Base-by-base conservation (phyloP, 2,797 vertebrate species). In the Phoeniculus purpureus region DNA sequence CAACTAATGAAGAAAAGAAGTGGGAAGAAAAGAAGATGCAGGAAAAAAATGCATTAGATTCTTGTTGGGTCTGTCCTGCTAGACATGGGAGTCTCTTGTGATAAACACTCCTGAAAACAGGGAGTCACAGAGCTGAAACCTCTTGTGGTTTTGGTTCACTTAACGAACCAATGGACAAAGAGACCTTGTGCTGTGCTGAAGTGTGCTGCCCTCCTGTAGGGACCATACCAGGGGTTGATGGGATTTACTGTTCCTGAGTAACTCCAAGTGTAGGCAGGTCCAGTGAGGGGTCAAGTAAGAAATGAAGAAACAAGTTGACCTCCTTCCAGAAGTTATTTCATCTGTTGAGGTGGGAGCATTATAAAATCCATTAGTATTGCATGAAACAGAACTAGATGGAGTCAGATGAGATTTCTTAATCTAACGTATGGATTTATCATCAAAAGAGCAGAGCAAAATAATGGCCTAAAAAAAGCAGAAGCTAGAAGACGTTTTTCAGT, bases 91-190 rank as follows among this genome's bases (percentile, higher is more conserved):
- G 10, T 94, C 58, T 84, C 23, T 76, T 90, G 93, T 94, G 68
- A 75, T 95, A 92, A 96, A 95, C 31, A 3, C 48, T 94, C 74
- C 76, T 93, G 82, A 96, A 97, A 93, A 37, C 81, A 70, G 79
- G n/a, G 52, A 79, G 71, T 76, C 75, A n/a, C 13, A 89, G 93
- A 72, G 67, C 86, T 96, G 85, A 85, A 95, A 54, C 70, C 23
- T 90, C 54, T 95, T 91, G 83, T 47, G 52, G 73, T 82, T 93
- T 81, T 59, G 52, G 56, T 52, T 67, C 82, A 17, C 86, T 91
- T 94, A 93, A 78, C 86, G 94, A 94, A 95, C 84, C 40, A 2
- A 47, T 87, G 8, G 34, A 52, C 77, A 93, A 79, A 95, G 83
- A 31, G 83, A 93, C 64, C 72, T 87, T 80, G 52, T 68, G 78